Percentiles rank a stretch among this genome's conserved stretches.
phyloP scores from a whole-genome alignment of 2,888 invertebrate genomes.

The Epiblema foenella region DNA sequence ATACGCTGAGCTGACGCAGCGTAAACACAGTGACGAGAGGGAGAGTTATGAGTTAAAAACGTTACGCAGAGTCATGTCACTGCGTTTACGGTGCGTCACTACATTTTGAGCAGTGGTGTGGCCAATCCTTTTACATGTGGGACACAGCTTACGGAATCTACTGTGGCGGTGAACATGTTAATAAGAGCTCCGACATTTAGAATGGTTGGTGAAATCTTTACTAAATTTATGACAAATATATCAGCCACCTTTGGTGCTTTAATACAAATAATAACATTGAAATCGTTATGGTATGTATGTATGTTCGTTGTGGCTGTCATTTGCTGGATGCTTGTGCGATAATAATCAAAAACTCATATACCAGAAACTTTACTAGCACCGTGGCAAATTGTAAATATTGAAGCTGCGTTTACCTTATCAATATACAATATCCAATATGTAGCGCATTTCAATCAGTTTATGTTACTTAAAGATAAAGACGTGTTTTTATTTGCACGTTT shows the following conservation, averaged over 20 bases:
- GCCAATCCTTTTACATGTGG: no score
- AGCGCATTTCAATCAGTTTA: slow-evolving; percentile 48
- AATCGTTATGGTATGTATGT: background rate
- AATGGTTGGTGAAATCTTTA: background rate
- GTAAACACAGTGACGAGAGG: no score
- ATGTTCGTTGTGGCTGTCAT: slow-evolving; percentile 1
- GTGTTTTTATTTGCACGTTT: slow-evolving; percentile 33
- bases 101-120: no score
- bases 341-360: slow-evolving; percentile 20
- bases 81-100: no score
- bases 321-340: slow-evolving; percentile 11
- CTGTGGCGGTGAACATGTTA: no score
- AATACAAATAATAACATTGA: background rate
- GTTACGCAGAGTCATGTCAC: no score
- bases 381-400: slow-evolving; percentile 24
- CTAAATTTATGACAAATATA: background rate
- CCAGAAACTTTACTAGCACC: slow-evolving; percentile 17
- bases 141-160: no score
- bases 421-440: slow-evolving; percentile 27
- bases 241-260: background rate
- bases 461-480: slow-evolving; percentile 51
- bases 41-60: no score
- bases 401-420: slow-evolving; percentile 20
- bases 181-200: background rate
- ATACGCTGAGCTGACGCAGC: no score